Base-by-base conservation (phyloP, 2,888 invertebrate species). In the Galerucella pusilla region DNA sequence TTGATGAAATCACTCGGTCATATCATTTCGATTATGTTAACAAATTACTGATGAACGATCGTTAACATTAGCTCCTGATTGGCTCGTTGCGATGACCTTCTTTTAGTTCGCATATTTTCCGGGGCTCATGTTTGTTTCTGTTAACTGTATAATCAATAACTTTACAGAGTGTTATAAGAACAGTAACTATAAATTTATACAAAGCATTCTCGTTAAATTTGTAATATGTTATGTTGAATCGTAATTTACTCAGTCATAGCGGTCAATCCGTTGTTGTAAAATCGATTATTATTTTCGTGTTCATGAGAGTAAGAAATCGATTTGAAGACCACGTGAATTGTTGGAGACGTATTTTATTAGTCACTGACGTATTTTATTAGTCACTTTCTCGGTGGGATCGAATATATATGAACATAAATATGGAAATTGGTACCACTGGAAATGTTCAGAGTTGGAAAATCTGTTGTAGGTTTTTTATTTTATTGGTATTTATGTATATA, bases 211-310 rank as follows among this genome's bases (percentile, higher is more conserved):
- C 76, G 74, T 45, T 72, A 74, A 77, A 77, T 59, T 28, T 74
- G 77, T 77, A 77, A 80, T 78, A 80, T 77, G 75, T 80, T 80
- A 80, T 78, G 77, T 76, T 73, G 63, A 76, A 75, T 73, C 75
- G 71, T 79, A 76, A 75, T 73, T 77, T 73, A 71, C 71, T 42
- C 16, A 64, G 63, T 25, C 67, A 61, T 72, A 66, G 57, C 60
- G 57, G 67, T 49, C 75, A 69, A 75, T 75, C 49, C 66, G 74
- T 66, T 73, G 77, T 70, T 73, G 77, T 70, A 61, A 75, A 77
- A 77, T 77, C 74, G 64, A 59, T 74, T 76, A 77, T 77, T 75
- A 77, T 74, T 75, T 77, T 77, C 72, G 61, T 70, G 72, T 61
- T 71, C 72, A 67, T 63, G 73, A 72, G 66, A 67, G 70, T 77